Base-by-base conservation (phyloP, 2,888 invertebrate species). In the Dendrolimus houi region DNA sequence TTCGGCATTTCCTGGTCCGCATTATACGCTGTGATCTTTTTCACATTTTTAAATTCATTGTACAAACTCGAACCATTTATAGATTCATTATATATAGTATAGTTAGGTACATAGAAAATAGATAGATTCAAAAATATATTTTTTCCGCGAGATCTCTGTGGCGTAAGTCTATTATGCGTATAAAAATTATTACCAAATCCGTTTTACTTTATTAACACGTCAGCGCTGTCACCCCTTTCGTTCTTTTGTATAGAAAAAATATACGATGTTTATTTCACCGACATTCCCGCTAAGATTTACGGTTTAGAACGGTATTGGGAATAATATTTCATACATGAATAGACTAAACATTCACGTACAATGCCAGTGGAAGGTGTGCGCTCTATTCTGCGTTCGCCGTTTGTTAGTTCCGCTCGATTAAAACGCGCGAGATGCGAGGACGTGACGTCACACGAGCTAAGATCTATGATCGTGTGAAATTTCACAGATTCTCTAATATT, bases 311-410 rank as follows among this genome's bases (percentile, higher is more conserved):
- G 57, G 55, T 54, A 57, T 59, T 59, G 62, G 58, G 62, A 62
- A 61, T 64, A 69, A 75, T 73, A 74, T 71, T 71, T 74, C 71
- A 72, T 67, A 64, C 65, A 62, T 62, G 64, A 64, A 67, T 63
- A 60, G 62, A 61, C 63, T 64, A 62, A 59, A 63, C 60, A 61
- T 59, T 59, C 60, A 62, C 62, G 59, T 64, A 71, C 68, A 68
- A 62, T 67, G 59, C 59, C 59, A 58, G 17, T 53, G 65, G 61
- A 68, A 69, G 52, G 55, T 13, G 52, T 14, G 17, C 41, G 9
- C 53, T 9, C 29, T 17, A 53, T 41, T 57, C 55, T 41, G 29
- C 55, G 42, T 52, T 14, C 55, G 41, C 55, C 56, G 56, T 56
- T 54, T 52, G 55, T 57, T 59, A 55, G 59, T 59, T 56, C 59